phyloP scores from a whole-genome alignment of 2,888 invertebrate genomes.

The Pheosia tremula region DNA sequence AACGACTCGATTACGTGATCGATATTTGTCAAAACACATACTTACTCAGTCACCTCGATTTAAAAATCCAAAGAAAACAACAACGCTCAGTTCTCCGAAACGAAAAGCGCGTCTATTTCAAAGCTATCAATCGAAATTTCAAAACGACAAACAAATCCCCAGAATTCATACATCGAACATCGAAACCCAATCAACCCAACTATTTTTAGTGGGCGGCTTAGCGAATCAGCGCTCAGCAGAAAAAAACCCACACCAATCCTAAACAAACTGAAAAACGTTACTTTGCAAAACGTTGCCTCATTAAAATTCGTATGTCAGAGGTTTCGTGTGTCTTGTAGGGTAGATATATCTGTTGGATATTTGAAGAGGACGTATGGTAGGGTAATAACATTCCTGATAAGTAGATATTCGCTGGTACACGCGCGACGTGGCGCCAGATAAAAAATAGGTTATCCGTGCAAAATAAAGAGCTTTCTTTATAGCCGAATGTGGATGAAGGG shows the following conservation, averaged over 20 bases:
- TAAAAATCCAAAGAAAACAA: not conserved
- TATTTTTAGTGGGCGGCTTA: conserved; percentile 33
- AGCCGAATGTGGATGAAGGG: not conserved
- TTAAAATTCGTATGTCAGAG: conserved; percentile 53
- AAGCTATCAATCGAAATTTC: conserved; percentile 15
- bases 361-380: conserved; percentile 25
- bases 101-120: conserved; percentile 11
- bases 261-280: conserved; percentile 55
- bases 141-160: conserved; percentile 22
- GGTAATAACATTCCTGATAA: conserved; percentile 10
- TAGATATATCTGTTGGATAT: conserved; percentile 31
- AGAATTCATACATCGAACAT: conserved; percentile 29
- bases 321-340: conserved; percentile 13
- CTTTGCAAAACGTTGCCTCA: conserved; percentile 50
- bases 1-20: no score
- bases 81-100: not conserved
- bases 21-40: no score
- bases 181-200: conserved; percentile 45
- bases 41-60: no score
- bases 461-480: conserved; percentile 5
- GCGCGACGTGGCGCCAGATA: not conserved
- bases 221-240: conserved; percentile 39
- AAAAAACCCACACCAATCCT: conserved; percentile 47
- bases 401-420: conserved; percentile 2
- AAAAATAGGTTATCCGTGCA: conserved; percentile 2